Evolutionary conservation across 2,797 vertebrate genomes (phyloP), one percentile per base, ranked within the genome.

Genomic region (Mycteria americana): DNA sequence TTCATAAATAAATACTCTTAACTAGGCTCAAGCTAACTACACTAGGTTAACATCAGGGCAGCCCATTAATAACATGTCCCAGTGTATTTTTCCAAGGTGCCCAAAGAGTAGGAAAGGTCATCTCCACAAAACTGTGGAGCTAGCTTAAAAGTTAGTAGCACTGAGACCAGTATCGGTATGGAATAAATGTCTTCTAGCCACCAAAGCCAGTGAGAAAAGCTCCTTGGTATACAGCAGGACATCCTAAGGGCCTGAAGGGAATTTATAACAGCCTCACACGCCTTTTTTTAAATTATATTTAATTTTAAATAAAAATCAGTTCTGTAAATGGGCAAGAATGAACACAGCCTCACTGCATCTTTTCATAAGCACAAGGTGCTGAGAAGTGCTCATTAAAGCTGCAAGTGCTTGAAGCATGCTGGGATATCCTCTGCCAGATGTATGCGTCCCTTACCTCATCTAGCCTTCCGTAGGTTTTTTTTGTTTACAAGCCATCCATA

Each of bases 401-500:
- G 75, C 56, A 81, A 91, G 37, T 77, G 11, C 64, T 78, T 65
- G 76, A 83, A 85, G 57, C 62, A 91, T 75, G 82, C 84, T 89
- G 94, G 72, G 30, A 89, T 88, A 75, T 45, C 68, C 54, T 92
- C 86, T 95, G 86, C 53, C 85, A 93, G 85, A 89, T 86, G 81
- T 56, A 73, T 35, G 72, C 43, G 62, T 73, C 73, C 76, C 87
- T 96, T 91, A 91, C 75, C 59, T 92, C 85, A 87, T 73, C 57
- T 53, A 78, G 89, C 84, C 64, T 93, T 80, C 53, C 2, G 6
- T 8, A 21, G 18, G 4, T 48, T 80, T 77, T 43, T 67, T 84
- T 76, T 94, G 75, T 89, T 96, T 96, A 88, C 72, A 95, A 92
- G 72, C 33, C 68, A 85, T 88, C 90, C 94, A 93, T 89, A 95